Percentiles rank a stretch among this genome's conserved stretches.
Evolutionary conservation across 2,113 vertebrate genomes (phyloP).

Genomic region (Ammodytes marinus): DNA sequence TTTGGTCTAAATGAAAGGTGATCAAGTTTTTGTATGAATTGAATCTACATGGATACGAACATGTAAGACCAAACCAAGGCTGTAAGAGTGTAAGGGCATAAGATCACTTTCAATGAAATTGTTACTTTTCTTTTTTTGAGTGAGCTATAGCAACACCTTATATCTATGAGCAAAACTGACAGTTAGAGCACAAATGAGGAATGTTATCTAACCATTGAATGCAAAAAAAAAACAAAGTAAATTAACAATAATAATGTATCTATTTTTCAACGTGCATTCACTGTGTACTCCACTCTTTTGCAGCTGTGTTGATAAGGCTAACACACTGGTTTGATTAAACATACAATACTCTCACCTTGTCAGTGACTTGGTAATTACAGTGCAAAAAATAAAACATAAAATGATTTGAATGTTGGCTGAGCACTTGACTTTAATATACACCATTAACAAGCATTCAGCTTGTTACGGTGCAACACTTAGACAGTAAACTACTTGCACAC

Average conservation of each 20-base stretch:
- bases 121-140: background rate
- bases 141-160: background rate
- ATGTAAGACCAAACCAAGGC: background rate
- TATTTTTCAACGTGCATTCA: background rate
- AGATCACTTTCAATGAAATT: background rate
- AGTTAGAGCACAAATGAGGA: background rate
- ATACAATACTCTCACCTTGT: constrained; percentile 11
- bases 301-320: background rate
- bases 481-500: constrained; percentile 23
- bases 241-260: background rate
- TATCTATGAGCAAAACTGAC: background rate
- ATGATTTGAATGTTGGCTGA: background rate
- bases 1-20: background rate
- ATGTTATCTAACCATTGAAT: background rate
- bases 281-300: no score
- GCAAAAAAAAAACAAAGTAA: background rate
- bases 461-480: constrained; percentile 22
- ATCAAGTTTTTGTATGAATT: background rate
- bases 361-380: constrained; percentile 15
- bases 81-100: background rate
- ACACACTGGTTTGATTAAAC: background rate
- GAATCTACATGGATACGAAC: background rate
- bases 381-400: background rate
- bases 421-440: background rate
- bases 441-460: constrained; percentile 7